Percentiles rank a stretch among this genome's conserved stretches.
phyloP scores from a whole-genome alignment of 2,888 invertebrate species.

The Temnothorax unifasciatus region DNA sequence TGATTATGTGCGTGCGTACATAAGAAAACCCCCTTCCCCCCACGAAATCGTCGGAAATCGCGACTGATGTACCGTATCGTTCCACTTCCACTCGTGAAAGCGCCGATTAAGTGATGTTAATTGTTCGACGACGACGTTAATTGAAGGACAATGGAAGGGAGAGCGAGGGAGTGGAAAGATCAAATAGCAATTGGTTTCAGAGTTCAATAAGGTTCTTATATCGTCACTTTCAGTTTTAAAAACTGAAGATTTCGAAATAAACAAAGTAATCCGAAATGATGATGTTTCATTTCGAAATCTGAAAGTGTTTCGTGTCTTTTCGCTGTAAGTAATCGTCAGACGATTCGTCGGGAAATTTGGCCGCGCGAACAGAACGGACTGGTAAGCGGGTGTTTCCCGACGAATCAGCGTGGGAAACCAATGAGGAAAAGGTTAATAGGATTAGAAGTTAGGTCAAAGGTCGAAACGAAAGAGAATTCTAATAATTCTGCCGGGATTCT shows the following conservation, averaged over 20 bases:
- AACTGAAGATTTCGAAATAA: background rate
- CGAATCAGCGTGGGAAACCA: constrained; percentile 10
- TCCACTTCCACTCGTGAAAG: constrained; percentile 16
- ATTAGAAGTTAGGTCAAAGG: constrained; percentile 1
- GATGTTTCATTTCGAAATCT: constrained; percentile 41
- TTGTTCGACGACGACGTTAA: constrained; percentile 41
- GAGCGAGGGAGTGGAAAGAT: background rate
- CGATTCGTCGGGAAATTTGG: constrained; percentile 27
- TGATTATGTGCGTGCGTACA: background rate
- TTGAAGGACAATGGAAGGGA: background rate
- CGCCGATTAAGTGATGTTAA: constrained; percentile 10
- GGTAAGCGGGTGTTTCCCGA: constrained; percentile 28
- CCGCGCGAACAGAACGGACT: constrained; percentile 26
- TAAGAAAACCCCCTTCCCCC: constrained; percentile 33
- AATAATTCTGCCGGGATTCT: constrained; percentile 18
- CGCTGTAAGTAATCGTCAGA: background rate
- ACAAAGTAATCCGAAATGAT: constrained; percentile 10
- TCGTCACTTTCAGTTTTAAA: background rate
- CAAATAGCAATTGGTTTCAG: background rate
- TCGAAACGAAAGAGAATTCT: constrained; percentile 7
- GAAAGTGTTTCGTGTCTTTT: constrained; percentile 6
- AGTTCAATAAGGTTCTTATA: background rate
- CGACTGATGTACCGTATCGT: constrained; percentile 29
- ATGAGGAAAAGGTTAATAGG: background rate
- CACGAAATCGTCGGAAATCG: constrained; percentile 15